These are phyloP conservation scores for Steinernema carpocapsae DNA, from an alignment of 2,888 invertebrate genomes.

Conservation along the genomic window DNA sequence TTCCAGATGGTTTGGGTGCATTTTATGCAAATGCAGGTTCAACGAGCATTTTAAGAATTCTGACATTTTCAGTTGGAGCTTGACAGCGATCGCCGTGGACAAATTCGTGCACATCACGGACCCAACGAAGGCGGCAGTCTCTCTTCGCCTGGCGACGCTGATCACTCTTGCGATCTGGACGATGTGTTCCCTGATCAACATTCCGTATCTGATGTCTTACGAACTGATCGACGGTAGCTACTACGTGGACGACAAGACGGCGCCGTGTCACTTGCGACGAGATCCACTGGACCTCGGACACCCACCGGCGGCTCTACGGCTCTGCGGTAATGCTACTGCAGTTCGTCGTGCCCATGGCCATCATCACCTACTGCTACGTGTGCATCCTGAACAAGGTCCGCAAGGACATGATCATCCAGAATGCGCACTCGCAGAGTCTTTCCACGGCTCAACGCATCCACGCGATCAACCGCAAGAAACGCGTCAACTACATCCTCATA, in stretches of 20 bases:
- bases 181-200: constrained; percentile 62
- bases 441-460: constrained; percentile 64
- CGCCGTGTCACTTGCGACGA: constrained; percentile 67
- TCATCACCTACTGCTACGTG: constrained; percentile 68
- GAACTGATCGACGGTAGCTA: constrained; percentile 74
- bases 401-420: constrained; percentile 67
- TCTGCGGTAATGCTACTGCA: constrained; percentile 65
- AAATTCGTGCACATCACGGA: constrained; percentile 68
- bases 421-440: constrained; percentile 62
- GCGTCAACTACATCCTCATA: constrained; percentile 56
- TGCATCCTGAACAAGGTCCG: constrained; percentile 65
- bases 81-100: constrained; percentile 67
- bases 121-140: constrained; percentile 64
- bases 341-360: constrained; percentile 67
- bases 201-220: constrained; percentile 66
- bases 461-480: constrained; percentile 58
- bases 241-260: constrained; percentile 41
- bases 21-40: too few relatives aligned
- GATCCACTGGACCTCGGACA: constrained; percentile 81
- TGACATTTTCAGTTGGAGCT: constrained; percentile 59
- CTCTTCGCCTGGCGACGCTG: constrained; percentile 47
- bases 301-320: constrained; percentile 81
- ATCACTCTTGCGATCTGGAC: constrained; percentile 65
- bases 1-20: too few relatives aligned
- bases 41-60: too few relatives aligned